These are phyloP conservation scores for Epirrhoe tristata DNA, from an alignment of 2,888 invertebrate species.

Conservation along the genomic window DNA sequence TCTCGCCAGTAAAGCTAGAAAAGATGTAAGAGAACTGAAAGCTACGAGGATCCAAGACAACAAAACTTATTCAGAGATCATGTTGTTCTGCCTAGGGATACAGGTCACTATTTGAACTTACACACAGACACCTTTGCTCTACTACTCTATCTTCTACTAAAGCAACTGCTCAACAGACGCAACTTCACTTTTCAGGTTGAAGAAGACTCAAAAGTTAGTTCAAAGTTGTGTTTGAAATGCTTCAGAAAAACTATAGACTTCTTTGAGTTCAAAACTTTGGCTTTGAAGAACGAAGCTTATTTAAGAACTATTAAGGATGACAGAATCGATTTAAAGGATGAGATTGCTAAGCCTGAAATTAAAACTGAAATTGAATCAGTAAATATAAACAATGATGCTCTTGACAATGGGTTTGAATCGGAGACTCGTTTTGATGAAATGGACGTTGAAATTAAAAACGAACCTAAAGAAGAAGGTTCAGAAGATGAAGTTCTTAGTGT, in stretches of 20 bases:
- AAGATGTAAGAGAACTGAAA: slow-evolving; percentile 56
- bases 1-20: slow-evolving; percentile 53
- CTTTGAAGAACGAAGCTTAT: slow-evolving; percentile 63
- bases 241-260: slow-evolving; percentile 63
- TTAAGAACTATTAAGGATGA: slow-evolving; percentile 45
- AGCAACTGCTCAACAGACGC: not conserved
- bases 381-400: slow-evolving; percentile 11
- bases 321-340: slow-evolving; percentile 4
- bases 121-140: not conserved
- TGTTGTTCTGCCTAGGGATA: slow-evolving; percentile 69
- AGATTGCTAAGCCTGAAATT: slow-evolving; percentile 5
- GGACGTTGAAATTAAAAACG: slow-evolving; percentile 25
- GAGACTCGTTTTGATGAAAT: slow-evolving; percentile 15
- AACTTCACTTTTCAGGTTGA: slow-evolving; percentile 53
- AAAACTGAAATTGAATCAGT: slow-evolving; percentile 17
- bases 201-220: slow-evolving; percentile 54
- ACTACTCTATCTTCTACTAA: not conserved
- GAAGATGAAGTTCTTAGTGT: slow-evolving; percentile 72
- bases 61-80: slow-evolving; percentile 55
- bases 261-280: slow-evolving; percentile 67
- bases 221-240: slow-evolving; percentile 69
- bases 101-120: slow-evolving; percentile 49
- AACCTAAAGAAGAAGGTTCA: slow-evolving; percentile 33
- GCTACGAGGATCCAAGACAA: slow-evolving; percentile 44
- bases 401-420: slow-evolving; percentile 26